Conservation (phyloP, 2,888 invertebrate species). For the Empis stercorea region DNA sequence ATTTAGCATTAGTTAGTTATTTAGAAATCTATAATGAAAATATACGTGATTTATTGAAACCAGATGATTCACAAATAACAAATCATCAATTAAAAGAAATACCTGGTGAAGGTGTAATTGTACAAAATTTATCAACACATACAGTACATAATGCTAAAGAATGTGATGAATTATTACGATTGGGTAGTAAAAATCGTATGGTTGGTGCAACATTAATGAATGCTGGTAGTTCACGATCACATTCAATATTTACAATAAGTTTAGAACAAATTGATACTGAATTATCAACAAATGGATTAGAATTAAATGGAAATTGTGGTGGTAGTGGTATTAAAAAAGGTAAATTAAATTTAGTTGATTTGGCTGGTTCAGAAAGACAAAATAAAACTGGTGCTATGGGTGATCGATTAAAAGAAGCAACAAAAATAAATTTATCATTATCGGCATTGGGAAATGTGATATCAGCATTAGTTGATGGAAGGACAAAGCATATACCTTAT, state of each 20-base stretch:
- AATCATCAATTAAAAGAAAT: constrained; percentile 37
- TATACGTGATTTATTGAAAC: constrained; percentile 76
- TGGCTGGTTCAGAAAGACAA: constrained; percentile 81
- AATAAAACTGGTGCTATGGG: constrained; percentile 75
- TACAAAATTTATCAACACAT: constrained; percentile 51
- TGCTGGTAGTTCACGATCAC: constrained; percentile 71
- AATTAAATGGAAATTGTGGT: constrained; percentile 1
- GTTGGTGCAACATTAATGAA: constrained; percentile 84
- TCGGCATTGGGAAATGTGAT: constrained; percentile 84
- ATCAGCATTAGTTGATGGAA: constrained; percentile 72
- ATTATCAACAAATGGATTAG: constrained; percentile 2
- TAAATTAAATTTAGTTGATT: constrained; percentile 75
- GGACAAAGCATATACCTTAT: constrained; percentile 67
- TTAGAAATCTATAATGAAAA: constrained; percentile 92
- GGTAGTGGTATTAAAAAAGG: constrained; percentile 45
- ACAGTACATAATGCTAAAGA: constrained; percentile 66
- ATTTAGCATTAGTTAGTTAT: constrained; percentile 44
- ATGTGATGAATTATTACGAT: constrained; percentile 59
- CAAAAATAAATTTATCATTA: constrained; percentile 76
- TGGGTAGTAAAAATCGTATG: constrained; percentile 67
- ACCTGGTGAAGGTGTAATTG: constrained; percentile 40
- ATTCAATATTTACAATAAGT: constrained; percentile 76
- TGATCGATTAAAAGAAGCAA: constrained; percentile 73
- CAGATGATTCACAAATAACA: constrained; percentile 24
- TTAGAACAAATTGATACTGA: constrained; percentile 59